Conservation (phyloP, 2,797 vertebrate species). For the Danio albolineatus region DNA sequence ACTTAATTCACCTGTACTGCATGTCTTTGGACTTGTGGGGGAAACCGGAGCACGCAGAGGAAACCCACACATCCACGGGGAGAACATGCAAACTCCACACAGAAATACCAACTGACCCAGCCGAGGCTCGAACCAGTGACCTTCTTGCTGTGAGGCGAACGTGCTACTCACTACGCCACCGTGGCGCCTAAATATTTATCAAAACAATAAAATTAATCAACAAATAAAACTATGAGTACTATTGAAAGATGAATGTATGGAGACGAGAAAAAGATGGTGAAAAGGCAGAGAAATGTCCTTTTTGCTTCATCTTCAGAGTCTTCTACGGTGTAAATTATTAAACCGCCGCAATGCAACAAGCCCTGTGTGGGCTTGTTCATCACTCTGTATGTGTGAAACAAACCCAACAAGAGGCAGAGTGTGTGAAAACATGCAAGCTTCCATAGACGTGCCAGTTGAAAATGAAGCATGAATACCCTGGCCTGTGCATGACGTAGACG, state of each 20-base stretch:
- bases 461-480: not conserved
- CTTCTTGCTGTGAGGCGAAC: too few relatives aligned
- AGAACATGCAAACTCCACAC: too few relatives aligned
- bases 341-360: constrained; percentile 1
- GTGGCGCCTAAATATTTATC: too few relatives aligned
- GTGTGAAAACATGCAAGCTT: constrained; percentile 10
- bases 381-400: not conserved
- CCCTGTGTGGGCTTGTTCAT: constrained; percentile 12
- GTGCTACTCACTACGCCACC: too few relatives aligned
- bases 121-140: too few relatives aligned
- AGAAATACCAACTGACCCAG: too few relatives aligned
- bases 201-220: not conserved
- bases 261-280: not conserved
- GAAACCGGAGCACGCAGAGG: too few relatives aligned
- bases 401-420: not conserved
- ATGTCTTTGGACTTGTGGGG: too few relatives aligned
- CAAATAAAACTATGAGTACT: not conserved
- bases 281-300: not conserved
- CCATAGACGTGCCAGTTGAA: not conserved
- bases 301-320: constrained; percentile 3
- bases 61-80: too few relatives aligned
- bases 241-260: not conserved
- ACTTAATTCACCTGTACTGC: too few relatives aligned
- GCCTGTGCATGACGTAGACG: constrained; percentile 34
- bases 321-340: constrained; percentile 49